Percentiles rank a stretch among this genome's conserved stretches.
Evolutionary conservation across 2,888 invertebrate genomes (phyloP).

Genomic region (Lepidochitona cinerea): DNA sequence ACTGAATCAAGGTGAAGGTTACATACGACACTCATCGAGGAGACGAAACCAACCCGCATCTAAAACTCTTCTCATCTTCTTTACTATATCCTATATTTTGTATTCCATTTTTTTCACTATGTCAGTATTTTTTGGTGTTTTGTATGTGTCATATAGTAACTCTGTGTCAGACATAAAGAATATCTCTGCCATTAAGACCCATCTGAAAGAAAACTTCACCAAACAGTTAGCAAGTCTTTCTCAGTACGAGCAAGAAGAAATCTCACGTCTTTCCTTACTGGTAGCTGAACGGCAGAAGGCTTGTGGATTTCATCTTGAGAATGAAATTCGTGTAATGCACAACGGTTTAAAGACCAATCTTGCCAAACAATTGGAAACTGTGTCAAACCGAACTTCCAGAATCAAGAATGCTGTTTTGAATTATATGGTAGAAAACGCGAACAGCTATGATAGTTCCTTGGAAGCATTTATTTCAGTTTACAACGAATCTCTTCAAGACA

Average conservation of each 20-base stretch:
- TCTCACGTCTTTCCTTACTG: slow-evolving; percentile 35
- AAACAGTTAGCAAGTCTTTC: slow-evolving; percentile 40
- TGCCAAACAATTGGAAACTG: slow-evolving; percentile 14
- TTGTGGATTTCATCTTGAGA: slow-evolving; percentile 51
- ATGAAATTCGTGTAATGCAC: slow-evolving; percentile 34
- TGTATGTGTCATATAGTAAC: slow-evolving; percentile 50
- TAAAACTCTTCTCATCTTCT: slow-evolving; percentile 36
- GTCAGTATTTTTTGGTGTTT: slow-evolving; percentile 50
- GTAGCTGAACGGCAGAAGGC: slow-evolving; percentile 49
- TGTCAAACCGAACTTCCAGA: slow-evolving; percentile 24
- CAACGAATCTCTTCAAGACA: slow-evolving; percentile 46
- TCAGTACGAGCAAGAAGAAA: slow-evolving; percentile 46
- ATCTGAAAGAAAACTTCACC: slow-evolving; percentile 47
- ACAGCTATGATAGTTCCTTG: slow-evolving; percentile 39
- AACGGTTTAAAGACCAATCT: slow-evolving; percentile 3
- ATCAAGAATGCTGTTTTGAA: slow-evolving; percentile 42
- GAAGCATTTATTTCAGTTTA: slow-evolving; percentile 47
- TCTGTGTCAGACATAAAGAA: slow-evolving; percentile 41
- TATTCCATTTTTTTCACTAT: slow-evolving; percentile 62
- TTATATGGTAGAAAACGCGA: slow-evolving; percentile 22
- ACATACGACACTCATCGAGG: background rate
- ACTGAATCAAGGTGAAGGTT: background rate
- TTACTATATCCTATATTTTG: slow-evolving; percentile 49
- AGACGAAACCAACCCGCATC: slow-evolving; percentile 28
- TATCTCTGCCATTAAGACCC: slow-evolving; percentile 45